phyloP scores from a whole-genome alignment of 2,113 vertebrate species.

The Mesoclemmys tuberculata region DNA sequence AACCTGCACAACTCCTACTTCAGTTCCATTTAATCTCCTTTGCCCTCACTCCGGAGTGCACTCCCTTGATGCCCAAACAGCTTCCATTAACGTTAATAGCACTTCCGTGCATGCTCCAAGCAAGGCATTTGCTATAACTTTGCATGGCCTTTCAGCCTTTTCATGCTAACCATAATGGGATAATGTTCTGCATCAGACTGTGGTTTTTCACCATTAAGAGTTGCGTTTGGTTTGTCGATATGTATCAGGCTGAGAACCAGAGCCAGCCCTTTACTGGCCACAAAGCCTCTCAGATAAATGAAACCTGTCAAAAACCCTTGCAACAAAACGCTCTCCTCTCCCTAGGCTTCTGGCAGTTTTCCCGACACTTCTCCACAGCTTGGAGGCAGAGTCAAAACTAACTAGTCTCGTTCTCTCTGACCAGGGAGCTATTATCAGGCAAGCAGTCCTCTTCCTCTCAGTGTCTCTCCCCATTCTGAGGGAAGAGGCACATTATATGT shows the following conservation, averaged over 20 bases:
- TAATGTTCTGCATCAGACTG: rapidly evolving
- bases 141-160: background rate
- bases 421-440: background rate
- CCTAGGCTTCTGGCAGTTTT: background rate
- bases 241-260: slow-evolving; percentile 42
- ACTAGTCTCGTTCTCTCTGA: rapidly evolving
- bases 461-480: rapidly evolving
- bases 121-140: background rate
- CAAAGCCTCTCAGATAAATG: slow-evolving; percentile 63
- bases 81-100: background rate
- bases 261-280: slow-evolving; percentile 60
- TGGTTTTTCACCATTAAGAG: background rate
- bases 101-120: background rate
- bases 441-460: background rate
- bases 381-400: background rate
- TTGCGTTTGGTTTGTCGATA: slow-evolving; percentile 43
- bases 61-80: rapidly evolving
- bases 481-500: background rate
- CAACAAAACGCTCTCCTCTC: slow-evolving; percentile 48
- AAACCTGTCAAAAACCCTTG: slow-evolving; percentile 40
- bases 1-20: background rate
- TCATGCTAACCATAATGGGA: background rate
- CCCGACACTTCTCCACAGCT: slow-evolving; percentile 11
- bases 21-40: background rate
- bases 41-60: background rate